Evolutionary conservation across 30 jellyfish, hydroid and myxozoan genomes (phyloP).

Genomic region (Mastigias papua): DNA sequence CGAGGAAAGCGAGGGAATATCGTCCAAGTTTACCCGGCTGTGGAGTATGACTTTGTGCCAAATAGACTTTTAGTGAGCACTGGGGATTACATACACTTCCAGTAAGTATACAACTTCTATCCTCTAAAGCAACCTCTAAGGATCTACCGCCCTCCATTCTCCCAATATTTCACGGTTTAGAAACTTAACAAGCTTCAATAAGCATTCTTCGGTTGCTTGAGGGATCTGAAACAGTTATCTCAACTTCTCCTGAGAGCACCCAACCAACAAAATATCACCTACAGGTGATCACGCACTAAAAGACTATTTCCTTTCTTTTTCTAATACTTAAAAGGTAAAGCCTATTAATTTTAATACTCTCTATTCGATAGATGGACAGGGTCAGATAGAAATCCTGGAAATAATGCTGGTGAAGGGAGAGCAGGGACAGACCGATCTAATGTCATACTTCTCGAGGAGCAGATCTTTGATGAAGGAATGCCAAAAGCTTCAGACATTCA

Average conservation of each 20-base stretch:
- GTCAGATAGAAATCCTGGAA: constrained; percentile 73
- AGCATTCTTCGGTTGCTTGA: too few relatives aligned
- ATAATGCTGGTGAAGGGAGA: constrained; percentile 79
- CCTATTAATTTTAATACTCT: background rate
- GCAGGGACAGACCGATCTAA: constrained; percentile 79
- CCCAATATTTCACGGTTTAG: too few relatives aligned
- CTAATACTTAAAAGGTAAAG: too few relatives aligned
- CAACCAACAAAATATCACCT: too few relatives aligned
- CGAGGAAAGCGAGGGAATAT: constrained; percentile 98
- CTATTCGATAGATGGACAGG: constrained; percentile 76
- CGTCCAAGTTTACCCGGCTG: constrained; percentile 87
- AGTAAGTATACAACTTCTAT: constrained; percentile 46
- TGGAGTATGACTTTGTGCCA: constrained; percentile 82
- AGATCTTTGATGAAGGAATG: constrained; percentile 50
- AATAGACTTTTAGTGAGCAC: constrained; percentile 34
- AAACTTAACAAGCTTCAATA: too few relatives aligned
- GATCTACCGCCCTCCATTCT: too few relatives aligned
- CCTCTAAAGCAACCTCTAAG: too few relatives aligned
- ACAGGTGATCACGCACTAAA: too few relatives aligned
- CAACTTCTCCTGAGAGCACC: too few relatives aligned
- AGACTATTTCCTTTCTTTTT: too few relatives aligned
- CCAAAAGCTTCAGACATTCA: constrained; percentile 30
- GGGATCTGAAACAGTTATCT: too few relatives aligned
- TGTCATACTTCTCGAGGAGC: constrained; percentile 53
- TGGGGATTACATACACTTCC: constrained; percentile 82